Conservation (phyloP, 2,113 vertebrate species). For the Oryzias curvinotus region DNA sequence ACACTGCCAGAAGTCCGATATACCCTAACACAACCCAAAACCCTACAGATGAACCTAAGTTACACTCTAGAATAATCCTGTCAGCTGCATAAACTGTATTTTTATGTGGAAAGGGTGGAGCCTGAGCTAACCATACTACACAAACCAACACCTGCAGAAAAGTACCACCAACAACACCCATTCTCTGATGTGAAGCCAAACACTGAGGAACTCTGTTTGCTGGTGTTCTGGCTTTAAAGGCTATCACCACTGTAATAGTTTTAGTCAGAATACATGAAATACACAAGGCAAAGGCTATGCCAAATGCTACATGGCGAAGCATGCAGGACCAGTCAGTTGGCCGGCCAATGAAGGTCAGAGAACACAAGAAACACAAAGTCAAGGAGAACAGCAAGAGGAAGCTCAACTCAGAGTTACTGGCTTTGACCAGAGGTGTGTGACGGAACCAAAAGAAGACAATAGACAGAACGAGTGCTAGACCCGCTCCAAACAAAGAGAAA, state of each 20-base stretch:
- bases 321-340: constrained; percentile 76
- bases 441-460: constrained; percentile 68
- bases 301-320: constrained; percentile 76
- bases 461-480: constrained; percentile 52
- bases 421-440: constrained; percentile 76
- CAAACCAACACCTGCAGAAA: constrained; percentile 74
- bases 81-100: constrained; percentile 65
- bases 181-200: constrained; percentile 68
- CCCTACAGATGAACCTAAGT: constrained; percentile 71
- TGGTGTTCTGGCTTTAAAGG: constrained; percentile 74
- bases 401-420: constrained; percentile 76
- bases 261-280: constrained; percentile 79
- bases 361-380: constrained; percentile 73
- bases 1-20: constrained; percentile 69
- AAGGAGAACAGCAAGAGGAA: constrained; percentile 74
- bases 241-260: constrained; percentile 76
- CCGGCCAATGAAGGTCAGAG: constrained; percentile 74
- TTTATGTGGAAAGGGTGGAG: constrained; percentile 71
- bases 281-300: constrained; percentile 75
- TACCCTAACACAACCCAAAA: constrained; percentile 77
- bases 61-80: constrained; percentile 76
- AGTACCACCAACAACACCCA: constrained; percentile 71
- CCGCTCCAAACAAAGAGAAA: constrained; percentile 65
- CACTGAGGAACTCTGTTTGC: constrained; percentile 63
- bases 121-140: constrained; percentile 67